Evolutionary conservation across 2,797 vertebrate genomes (phyloP).

Genomic region (Pitangus sulphuratus): DNA sequence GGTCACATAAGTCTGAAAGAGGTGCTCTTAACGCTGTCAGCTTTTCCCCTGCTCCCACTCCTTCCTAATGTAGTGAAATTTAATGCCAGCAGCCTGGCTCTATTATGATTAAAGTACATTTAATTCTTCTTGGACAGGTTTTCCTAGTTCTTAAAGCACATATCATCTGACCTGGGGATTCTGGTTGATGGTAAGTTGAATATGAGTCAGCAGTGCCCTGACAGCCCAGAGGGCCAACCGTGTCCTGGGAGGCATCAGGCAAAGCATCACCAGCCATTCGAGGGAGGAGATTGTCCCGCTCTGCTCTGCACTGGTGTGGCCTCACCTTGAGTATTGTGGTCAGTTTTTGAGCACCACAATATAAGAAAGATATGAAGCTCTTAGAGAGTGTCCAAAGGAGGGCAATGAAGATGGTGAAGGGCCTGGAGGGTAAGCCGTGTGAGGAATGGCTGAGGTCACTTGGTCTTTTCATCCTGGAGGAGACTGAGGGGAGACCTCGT

Average conservation of each 20-base stretch:
- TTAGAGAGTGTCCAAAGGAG: neutral
- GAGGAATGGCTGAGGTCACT: neutral
- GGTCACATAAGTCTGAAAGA: neutral
- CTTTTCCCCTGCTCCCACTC: neutral
- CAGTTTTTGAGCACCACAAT: neutral
- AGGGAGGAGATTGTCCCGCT: neutral
- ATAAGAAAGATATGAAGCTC: neutral
- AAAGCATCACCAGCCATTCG: accelerated
- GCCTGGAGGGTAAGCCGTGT: neutral
- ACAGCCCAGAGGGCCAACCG: neutral
- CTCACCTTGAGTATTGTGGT: neutral
- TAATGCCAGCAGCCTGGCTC: neutral
- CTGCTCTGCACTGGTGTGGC: neutral
- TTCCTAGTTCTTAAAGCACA: neutral
- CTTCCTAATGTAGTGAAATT: neutral
- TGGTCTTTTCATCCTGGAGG: neutral
- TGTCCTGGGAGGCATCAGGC: neutral
- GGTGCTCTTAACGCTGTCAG: neutral
- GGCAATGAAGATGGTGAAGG: neutral
- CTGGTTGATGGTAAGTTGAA: neutral
- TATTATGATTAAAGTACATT: neutral
- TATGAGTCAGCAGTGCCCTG: neutral
- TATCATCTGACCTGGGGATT: neutral
- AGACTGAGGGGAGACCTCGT: neutral
- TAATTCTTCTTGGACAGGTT: neutral